Evolutionary conservation across 64 coral and sea anemone genomes (phyloP), one percentile per base, ranked within the genome.

Genomic region (Actinia tenebrosa): DNA sequence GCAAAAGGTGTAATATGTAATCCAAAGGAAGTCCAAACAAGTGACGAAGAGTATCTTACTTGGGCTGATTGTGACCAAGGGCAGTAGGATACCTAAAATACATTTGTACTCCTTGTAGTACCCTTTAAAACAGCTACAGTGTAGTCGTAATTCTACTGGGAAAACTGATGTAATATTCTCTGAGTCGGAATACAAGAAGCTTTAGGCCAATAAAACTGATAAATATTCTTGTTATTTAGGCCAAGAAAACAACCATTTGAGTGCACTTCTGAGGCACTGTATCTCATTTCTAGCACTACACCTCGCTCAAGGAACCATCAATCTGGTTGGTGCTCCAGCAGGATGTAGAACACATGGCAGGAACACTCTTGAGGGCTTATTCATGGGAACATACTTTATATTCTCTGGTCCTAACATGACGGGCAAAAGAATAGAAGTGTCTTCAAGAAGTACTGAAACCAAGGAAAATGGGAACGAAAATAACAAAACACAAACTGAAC

Each of bases 331-430:
- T 11, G 25, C 85, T 56, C 90, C 90, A 20, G 85, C 47, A 43
- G 75, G 84, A 61, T 91, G 85, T 53, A 50, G 60, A 25, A 72
- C 52, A 81, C 77, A 81, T 27, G 11, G 45, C 5, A 54, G 16
- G 0, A 14, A 83, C 18, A 82, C 20, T 0, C 53, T 91, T 3
- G 78, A 87, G 8, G 90, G 90, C 7, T 53, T 91, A 1, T 47
- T 78, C 80, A 71, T 91, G 25, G 90, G 90, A 25, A 75, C 50
- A 14, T 91, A 53, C 75, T 80, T 91, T 22, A 80, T 22, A 80
- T 47, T 14, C 15, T 14, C 69, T 3, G 1, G 15, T 15, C 69
- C 69, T 14, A 69, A 25, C 2, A 20, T 69, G 20, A 69, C 22
- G 9, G 64, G n/a, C 8, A 23, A 69, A 18, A 69, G 64, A 20